Evolutionary conservation across 2,113 vertebrate species (phyloP), one percentile per base, ranked within the genome.

Genomic region (Antechinus flavipes): DNA sequence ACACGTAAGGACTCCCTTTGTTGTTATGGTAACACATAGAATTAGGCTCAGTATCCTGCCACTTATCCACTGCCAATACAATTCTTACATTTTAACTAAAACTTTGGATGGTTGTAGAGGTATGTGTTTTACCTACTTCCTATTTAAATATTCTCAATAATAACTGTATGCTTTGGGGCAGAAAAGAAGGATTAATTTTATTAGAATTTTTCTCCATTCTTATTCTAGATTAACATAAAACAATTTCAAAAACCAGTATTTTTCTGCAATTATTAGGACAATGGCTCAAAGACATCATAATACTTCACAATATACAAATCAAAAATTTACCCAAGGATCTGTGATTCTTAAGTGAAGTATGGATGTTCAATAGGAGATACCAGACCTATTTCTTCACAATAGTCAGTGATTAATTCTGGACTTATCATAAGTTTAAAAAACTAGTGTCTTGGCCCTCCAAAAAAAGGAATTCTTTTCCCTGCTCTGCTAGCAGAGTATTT

Each of bases 201-300:
- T 84, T 42, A 42, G n/a, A 84, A 42, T 42, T 42, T 84, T 42
- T 84, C 68, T 84, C 42, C 68, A 84, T n/a, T 76, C 35, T 76
- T n/a, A 76, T 7, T 35, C 61, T 76, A 76, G 61, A 76, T 6
- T n/a, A 12, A 76, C 22, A 19, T n/a, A 84, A 42, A 84, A 84
- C 22, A 19, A 42, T 12, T 68, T 84, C 9, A 42, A 42, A 84
- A 84, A 54, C 56, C 58, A 89, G 89, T 42, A 46, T 26, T 27
- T 61, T 94, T 91, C 25, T 27, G 93, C 54, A 89, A 91, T 12
- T 92, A 14, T 90, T 89, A 96, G 96, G 61, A 53, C 27, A 94
- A 42, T 49, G 53, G 91, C 42, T 94, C 90, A 93, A 94, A 94
- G 7, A 30, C 3, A 58, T 12, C 42, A 91, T 90, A 91, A 91